These are phyloP conservation scores for Drosophila murphyi DNA, from an alignment of 1,140 invertebrate species.

Conservation along the genomic window DNA sequence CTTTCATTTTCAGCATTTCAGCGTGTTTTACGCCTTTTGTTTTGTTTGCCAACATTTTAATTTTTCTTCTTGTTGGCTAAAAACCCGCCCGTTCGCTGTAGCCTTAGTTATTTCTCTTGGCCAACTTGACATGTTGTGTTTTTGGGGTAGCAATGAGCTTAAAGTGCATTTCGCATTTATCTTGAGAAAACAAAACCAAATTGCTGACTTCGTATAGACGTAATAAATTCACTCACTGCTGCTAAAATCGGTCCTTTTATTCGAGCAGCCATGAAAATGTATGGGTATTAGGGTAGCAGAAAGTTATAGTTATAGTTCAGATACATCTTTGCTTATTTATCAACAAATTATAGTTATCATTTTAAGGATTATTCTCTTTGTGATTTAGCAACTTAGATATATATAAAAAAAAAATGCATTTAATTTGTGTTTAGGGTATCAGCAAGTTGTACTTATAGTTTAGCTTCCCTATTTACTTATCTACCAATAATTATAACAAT, in stretches of 20 bases:
- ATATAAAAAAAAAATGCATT: not conserved
- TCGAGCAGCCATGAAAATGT: not conserved
- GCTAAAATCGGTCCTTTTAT: constrained; percentile 28
- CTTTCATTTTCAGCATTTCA: constrained; percentile 45
- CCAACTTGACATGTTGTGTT: constrained; percentile 14
- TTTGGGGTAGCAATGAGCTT: constrained; percentile 32
- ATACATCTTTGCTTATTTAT: too few species aligned
- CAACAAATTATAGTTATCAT: too few species aligned
- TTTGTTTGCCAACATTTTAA: constrained; percentile 43
- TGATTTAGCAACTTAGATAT: not conserved
- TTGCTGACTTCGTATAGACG: not conserved
- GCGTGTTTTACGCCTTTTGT: constrained; percentile 56
- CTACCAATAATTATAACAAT: too few species aligned
- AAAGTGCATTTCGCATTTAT: constrained; percentile 52
- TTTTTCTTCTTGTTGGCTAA: constrained; percentile 24
- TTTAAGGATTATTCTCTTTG: too few species aligned
- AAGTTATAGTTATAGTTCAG: too few species aligned
- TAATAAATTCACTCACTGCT: constrained; percentile 25
- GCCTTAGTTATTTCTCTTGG: constrained; percentile 55
- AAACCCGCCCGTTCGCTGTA: constrained; percentile 48
- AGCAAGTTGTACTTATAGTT: too few species aligned
- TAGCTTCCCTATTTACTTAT: too few species aligned
- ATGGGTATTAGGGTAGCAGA: not conserved
- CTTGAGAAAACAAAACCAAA: constrained; percentile 8
- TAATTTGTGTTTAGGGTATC: too few species aligned